Evolutionary conservation across 1,140 invertebrate genomes (phyloP).

Genomic region (Chlorops oryzae): DNA sequence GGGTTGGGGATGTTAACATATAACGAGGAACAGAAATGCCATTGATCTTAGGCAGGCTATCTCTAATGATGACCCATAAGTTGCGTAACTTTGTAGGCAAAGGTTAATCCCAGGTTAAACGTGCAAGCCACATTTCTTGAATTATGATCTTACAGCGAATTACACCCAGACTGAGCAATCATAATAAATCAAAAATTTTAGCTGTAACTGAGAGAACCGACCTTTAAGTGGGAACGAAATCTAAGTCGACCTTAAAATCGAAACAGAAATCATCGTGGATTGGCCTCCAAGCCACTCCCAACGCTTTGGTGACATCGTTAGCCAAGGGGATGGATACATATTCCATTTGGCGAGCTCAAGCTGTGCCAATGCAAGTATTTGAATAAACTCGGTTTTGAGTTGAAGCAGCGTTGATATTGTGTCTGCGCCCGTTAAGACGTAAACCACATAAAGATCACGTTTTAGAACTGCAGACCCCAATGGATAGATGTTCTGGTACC

Average conservation of each 20-base stretch:
- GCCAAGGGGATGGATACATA: background rate
- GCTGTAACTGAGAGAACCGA: constrained; percentile 3
- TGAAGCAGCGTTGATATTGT: background rate
- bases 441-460: background rate
- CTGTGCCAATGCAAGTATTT: background rate
- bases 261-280: constrained; percentile 1
- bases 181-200: constrained; percentile 5
- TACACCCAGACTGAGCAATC: constrained; percentile 2
- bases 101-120: constrained; percentile 3
- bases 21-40: background rate
- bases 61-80: background rate
- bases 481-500: background rate
- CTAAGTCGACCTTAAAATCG: background rate
- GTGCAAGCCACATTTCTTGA: constrained; percentile 6
- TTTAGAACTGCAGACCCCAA: background rate
- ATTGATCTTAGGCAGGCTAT: background rate
- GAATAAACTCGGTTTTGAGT: background rate
- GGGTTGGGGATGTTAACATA: background rate
- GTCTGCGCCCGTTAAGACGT: constrained; percentile 4
- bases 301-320: constrained; percentile 2
- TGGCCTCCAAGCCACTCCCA: constrained; percentile 9
- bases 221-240: background rate
- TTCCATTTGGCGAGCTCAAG: constrained; percentile 8
- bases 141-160: constrained; percentile 8
- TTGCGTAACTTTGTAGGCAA: background rate